Conservation (phyloP, 1,140 invertebrate species). For the Euglossa dilemma region DNA sequence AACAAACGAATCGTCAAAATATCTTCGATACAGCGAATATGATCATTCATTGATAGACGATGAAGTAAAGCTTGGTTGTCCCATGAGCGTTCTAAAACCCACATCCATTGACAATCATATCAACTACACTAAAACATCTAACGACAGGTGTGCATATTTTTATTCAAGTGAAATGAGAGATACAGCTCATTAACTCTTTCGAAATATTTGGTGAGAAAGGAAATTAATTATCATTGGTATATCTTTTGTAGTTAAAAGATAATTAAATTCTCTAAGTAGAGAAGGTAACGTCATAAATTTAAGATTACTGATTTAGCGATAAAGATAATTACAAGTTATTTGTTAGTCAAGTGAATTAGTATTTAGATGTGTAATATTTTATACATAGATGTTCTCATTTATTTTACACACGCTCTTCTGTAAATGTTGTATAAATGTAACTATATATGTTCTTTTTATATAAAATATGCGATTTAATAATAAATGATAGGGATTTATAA, state of each 20-base stretch:
- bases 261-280: background rate
- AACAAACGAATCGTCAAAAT: background rate
- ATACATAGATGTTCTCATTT: background rate
- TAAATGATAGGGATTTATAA: background rate
- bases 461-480: too few species aligned
- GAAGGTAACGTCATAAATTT: background rate
- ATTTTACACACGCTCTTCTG: background rate
- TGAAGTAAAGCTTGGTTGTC: constrained; percentile 37
- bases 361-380: background rate
- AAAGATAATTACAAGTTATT: background rate
- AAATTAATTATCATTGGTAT: background rate
- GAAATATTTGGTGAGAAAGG: background rate
- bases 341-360: background rate
- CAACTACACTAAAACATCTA: constrained; percentile 40
- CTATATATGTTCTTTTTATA: background rate
- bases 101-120: constrained; percentile 43
- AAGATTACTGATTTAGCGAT: background rate
- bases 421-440: too few species aligned
- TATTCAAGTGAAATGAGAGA: background rate
- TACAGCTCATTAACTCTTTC: background rate
- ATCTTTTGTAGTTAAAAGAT: background rate
- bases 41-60: background rate
- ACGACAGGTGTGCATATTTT: constrained; percentile 51
- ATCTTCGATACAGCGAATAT: constrained; percentile 27
- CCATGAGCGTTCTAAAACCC: constrained; percentile 66